Evolutionary conservation across 2,888 invertebrate genomes (phyloP), one percentile per base, ranked within the genome.

Genomic region (Pyrocoelia pectoralis): DNA sequence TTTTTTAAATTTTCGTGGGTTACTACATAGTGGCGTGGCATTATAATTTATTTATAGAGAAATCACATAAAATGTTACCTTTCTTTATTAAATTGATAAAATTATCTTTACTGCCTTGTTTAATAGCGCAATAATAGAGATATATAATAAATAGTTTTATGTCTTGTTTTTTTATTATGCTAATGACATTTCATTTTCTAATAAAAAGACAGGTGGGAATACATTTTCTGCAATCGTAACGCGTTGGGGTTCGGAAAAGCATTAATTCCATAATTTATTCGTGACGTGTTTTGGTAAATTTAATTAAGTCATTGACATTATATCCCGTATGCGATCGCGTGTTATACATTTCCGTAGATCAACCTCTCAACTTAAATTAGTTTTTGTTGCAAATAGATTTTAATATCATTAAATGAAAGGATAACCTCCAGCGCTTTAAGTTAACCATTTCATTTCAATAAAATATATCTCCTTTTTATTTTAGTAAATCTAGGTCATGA

Each of bases 1-100:
- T 43, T 55, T 50, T 61, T 55, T 55, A 56, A 55, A 61, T 51
- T 12, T 13, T 18, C 51, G 61, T 61, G 33, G 61, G 43, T 49
- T 50, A 54, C 19, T 41, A 24, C 4, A 5, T 24, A 24, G n/a
- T 8, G 8, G 24, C 3, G 24, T 33, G 9, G 33, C 17, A 14
- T 48, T n/a, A 2, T 33, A 5, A 24, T 33, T 33, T n/a, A 33
- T 6, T 33, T 33, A 4, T 33, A 33, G 8, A 33, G 33, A 8
- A 33, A 33, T 33, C 33, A 4, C 24, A 24, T 24, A 24, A 33
- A 62, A 57, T 53, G 17, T n/a, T 24, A 18, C 33, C 52, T 53
- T 55, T 61, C n/a, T 46, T 17, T 46, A 14, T 19, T 6, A n/a
- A 15, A 17, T 14, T 41, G 13, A 53, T 24, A 28, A 28, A 18